Evolutionary conservation across 2,888 invertebrate genomes (phyloP).

Genomic region (Netelia melanura): DNA sequence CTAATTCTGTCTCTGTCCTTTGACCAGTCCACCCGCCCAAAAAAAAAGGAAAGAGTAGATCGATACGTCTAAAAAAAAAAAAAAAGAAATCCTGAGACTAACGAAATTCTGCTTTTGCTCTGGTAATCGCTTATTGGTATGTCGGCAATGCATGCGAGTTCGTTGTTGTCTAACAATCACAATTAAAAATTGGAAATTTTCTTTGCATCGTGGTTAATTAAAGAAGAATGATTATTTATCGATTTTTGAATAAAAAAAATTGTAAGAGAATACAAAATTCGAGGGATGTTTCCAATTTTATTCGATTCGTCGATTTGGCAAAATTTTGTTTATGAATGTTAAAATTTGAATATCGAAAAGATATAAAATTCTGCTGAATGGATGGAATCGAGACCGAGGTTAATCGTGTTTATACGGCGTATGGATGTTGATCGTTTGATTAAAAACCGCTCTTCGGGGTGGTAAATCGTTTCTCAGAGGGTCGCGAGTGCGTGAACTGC

Average conservation of each 20-base stretch:
- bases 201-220: not conserved
- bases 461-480: constrained; percentile 76
- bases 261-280: not conserved
- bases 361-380: constrained; percentile 35
- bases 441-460: constrained; percentile 49
- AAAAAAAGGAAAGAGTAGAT: constrained; percentile 27
- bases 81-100: constrained; percentile 67
- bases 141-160: constrained; percentile 83
- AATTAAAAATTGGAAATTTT: constrained; percentile 34
- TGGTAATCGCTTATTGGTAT: constrained; percentile 85
- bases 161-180: constrained; percentile 41
- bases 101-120: constrained; percentile 84
- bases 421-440: constrained; percentile 35
- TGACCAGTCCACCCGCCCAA: constrained; percentile 63
- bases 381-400: constrained; percentile 11
- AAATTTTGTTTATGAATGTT: constrained; percentile 25
- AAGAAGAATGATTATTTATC: not conserved
- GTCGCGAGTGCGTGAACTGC: constrained; percentile 96
- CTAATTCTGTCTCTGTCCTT: constrained; percentile 55
- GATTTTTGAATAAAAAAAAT: not conserved
- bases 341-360: not conserved
- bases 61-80: constrained; percentile 11
- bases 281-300: not conserved
- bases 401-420: not conserved
- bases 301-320: constrained; percentile 3